Evolutionary conservation across 2,888 invertebrate genomes (phyloP).

Genomic region (Lamproptera curius): DNA sequence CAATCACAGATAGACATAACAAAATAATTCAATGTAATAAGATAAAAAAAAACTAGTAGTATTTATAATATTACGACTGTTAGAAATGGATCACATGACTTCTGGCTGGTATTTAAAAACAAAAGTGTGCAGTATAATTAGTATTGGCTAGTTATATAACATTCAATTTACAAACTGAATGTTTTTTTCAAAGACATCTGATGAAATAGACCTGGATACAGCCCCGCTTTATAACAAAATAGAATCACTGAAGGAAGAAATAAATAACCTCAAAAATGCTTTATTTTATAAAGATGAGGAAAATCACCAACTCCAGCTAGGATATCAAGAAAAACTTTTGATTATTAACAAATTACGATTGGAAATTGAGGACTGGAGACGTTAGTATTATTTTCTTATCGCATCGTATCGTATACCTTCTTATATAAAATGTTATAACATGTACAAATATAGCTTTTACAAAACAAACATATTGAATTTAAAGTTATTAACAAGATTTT

Average conservation of each 20-base stretch:
- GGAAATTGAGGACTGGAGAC: slow-evolving; percentile 60
- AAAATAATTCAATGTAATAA: no score
- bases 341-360: slow-evolving; percentile 50
- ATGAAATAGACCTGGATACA: slow-evolving; percentile 36
- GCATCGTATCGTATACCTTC: no score
- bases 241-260: slow-evolving; percentile 50
- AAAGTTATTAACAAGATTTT: no score
- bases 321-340: slow-evolving; percentile 50
- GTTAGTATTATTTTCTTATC: slow-evolving; percentile 37
- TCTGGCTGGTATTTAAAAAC: slow-evolving; percentile 5
- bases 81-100: no score
- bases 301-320: slow-evolving; percentile 49
- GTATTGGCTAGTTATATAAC: no score
- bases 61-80: no score
- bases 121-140: background rate
- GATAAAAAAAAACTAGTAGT: no score
- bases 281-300: slow-evolving; percentile 55
- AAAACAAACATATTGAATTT: no score
- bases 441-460: no score
- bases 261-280: slow-evolving; percentile 50
- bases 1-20: no score
- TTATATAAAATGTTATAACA: no score
- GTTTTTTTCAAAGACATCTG: slow-evolving; percentile 26
- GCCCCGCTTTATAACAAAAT: slow-evolving; percentile 52
- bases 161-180: no score